Base-by-base conservation (phyloP, 2,888 invertebrate species). In the Agrilus biguttatus region DNA sequence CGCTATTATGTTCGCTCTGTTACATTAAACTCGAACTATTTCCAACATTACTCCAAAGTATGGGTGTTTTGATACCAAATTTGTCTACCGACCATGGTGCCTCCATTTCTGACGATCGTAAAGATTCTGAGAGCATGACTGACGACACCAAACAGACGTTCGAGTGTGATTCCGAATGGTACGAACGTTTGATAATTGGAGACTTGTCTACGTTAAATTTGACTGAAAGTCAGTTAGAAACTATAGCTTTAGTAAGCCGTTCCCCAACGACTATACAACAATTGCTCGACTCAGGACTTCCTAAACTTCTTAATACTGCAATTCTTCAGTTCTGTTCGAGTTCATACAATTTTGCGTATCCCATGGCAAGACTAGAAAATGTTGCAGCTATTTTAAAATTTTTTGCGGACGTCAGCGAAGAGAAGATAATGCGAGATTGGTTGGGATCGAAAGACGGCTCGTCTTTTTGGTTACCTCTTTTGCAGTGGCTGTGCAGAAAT, bases 371-470 rank as follows among this genome's bases (percentile, higher is more conserved):
- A 48, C 66, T 76, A 19, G 71, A 74, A 39, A 74, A 75, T 55
- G 73, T 80, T 38, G 74, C 77, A 1, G 70, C 74, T 39, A 75
- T 87, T 40, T 74, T 92, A 46, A 80, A 83, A 55, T 90, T 91
- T 68, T 80, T 90, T 57, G 78, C 83, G 0, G 80, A 83, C 48
- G 75, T 89, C 45, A 83, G 87, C 59, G 76, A 80, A 17, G 89
- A 88, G 55, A 80, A 81, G 14, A 73, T 78, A 49, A 80, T 91
- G 71, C 80, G 88, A 51, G 86, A 88, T 63, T 92, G 91, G 91
- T 73, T 92, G 38, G 91, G 91, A 12, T 77, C 78, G 1, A 66
- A 72, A 39, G 79, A 84, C 51, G 90, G 89, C 7, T 77, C 81
- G 3, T 71, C 75, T n/a, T 92, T 91, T 68, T 92, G 91, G 91